phyloP scores from a whole-genome alignment of 1,140 invertebrate genomes.

The Papilio xuthus region DNA sequence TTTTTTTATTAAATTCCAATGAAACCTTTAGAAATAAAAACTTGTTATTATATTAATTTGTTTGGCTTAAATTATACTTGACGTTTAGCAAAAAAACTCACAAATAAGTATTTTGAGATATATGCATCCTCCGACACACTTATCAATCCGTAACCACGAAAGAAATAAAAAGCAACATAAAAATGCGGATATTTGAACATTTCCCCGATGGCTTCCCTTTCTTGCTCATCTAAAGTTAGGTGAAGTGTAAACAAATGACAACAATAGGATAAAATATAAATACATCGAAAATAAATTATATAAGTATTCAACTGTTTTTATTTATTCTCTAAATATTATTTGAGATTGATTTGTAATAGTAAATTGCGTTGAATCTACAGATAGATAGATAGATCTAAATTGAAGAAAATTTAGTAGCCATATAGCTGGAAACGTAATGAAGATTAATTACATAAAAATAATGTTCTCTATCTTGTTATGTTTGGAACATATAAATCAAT shows the following conservation, averaged over 20 bases:
- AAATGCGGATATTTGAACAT: conserved; percentile 27
- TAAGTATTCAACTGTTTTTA: neutral
- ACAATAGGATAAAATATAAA: neutral
- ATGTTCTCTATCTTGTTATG: neutral
- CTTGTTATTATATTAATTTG: neutral
- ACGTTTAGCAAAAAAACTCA: neutral
- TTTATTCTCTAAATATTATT: neutral
- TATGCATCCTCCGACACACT: neutral
- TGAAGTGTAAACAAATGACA: conserved; percentile 21
- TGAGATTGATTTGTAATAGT: too few species aligned
- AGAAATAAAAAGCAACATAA: conserved; percentile 24
- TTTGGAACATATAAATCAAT: neutral
- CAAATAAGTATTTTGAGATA: neutral
- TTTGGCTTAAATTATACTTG: neutral
- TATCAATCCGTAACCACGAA: conserved; percentile 5
- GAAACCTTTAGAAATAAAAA: neutral
- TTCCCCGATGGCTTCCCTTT: neutral
- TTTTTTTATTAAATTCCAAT: too few species aligned
- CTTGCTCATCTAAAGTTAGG: conserved; percentile 1
- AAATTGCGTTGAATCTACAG: neutral
- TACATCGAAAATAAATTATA: neutral
- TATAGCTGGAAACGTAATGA: too few species aligned
- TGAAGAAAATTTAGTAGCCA: neutral
- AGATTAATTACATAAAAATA: neutral
- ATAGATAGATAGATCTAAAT: neutral